Percentiles rank a stretch among this genome's conserved stretches.
Evolutionary conservation across 2,797 vertebrate genomes (phyloP).

Genomic region (Gymnocypris eckloni): DNA sequence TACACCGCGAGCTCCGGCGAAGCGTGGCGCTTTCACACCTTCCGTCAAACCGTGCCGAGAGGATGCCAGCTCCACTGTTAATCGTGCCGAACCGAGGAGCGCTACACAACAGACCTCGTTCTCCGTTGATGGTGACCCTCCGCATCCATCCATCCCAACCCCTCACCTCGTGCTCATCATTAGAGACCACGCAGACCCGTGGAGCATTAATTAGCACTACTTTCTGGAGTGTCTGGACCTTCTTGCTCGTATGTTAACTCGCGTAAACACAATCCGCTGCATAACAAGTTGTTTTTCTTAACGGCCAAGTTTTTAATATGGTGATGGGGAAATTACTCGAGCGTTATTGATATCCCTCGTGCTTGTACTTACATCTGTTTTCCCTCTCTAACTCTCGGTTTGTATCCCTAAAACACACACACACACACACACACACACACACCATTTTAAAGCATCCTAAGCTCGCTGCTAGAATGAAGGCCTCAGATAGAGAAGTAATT

Average conservation of each 20-base stretch:
- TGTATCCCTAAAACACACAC: background rate
- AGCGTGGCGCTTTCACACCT: constrained; percentile 44
- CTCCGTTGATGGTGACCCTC: constrained; percentile 66
- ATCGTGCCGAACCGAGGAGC: background rate
- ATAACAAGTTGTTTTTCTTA: constrained; percentile 76
- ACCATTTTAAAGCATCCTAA: background rate
- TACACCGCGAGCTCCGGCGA: constrained; percentile 30
- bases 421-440: background rate
- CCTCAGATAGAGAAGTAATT: background rate
- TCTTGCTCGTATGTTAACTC: constrained; percentile 65
- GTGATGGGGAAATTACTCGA: constrained; percentile 44
- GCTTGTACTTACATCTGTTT: constrained; percentile 49
- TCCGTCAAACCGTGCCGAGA: background rate
- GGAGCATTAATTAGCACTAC: constrained; percentile 93
- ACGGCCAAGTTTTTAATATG: constrained; percentile 33
- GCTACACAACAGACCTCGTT: constrained; percentile 26
- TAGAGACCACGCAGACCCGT: constrained; percentile 86
- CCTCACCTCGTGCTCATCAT: constrained; percentile 87
- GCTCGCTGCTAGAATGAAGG: background rate
- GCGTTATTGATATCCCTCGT: constrained; percentile 23
- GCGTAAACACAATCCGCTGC: constrained; percentile 75
- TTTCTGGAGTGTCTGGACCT: constrained; percentile 74
- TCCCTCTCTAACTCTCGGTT: constrained; percentile 17
- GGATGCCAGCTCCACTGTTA: background rate
- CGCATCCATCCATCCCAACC: constrained; percentile 56